Evolutionary conservation across 2,888 invertebrate genomes (phyloP), one percentile per base, ranked within the genome.

Genomic region (Eupithecia inturbata): DNA sequence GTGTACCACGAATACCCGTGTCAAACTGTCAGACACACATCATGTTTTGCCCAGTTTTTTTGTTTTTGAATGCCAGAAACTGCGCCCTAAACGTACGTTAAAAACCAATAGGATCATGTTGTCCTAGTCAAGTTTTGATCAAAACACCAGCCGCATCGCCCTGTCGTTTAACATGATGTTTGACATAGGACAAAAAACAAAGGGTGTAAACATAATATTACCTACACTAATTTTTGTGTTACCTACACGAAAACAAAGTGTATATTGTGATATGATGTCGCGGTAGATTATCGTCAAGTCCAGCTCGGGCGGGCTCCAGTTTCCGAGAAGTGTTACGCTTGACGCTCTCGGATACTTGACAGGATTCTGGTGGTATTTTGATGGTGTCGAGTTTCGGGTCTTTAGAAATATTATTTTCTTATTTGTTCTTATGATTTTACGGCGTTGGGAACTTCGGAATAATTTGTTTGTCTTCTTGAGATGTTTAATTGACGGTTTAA

Each of bases 291-390:
- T 82, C 85, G 80, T 91, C 90, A 89, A 81, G 81, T 80, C 83
- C 75, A 80, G 82, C 77, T 84, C 78, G 77, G 49, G 79, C 81
- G 78, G 78, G 87, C 88, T 93, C 92, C 85, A 86, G 89, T 94
- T 94, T 93, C 94, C 86, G 88, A 91, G 93, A 93, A 93, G 92
- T 91, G 93, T 92, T 87, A 89, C 88, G 86, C 89, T 88, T 89
- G 86, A 90, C 92, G 90, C 92, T 90, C 88, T 84, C 87, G 82
- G 86, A 87, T 87, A 86, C 85, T 83, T 84, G 82, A 78, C 84
- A 78, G 83, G 82, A 83, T 83, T 81, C 81, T 74, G 80, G 76
- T 78, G 74, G 75, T 86, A 87, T 89, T 88, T 87, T 86, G 68
- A 80, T 77, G 80, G 79, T 82, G 78, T 82, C 72, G 77, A 80